A percentile compares a stretch with the other conserved stretches of the same genome.
phyloP scores from a whole-genome alignment of 2,888 invertebrate species.

The Amphipyra tragopoginis region DNA sequence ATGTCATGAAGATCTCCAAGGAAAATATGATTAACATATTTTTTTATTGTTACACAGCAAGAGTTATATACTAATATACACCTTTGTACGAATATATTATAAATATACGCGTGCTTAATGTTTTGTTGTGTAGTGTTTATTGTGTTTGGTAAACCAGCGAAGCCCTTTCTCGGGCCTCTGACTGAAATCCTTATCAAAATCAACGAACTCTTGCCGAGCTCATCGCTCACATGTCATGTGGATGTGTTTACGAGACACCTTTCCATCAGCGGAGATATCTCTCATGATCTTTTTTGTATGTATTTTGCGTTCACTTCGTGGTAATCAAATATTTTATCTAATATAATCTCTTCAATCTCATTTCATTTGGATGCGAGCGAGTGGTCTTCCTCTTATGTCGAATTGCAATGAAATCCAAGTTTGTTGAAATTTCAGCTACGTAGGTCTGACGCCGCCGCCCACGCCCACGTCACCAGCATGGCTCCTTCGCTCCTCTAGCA shows the following conservation, averaged over 20 bases:
- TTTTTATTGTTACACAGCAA: conserved; percentile 52
- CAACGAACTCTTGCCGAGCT: conserved; percentile 58
- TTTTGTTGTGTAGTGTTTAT: conserved; percentile 33
- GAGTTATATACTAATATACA: conserved; percentile 37
- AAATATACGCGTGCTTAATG: conserved; percentile 21
- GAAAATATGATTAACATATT: conserved; percentile 55
- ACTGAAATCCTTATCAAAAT: conserved; percentile 65
- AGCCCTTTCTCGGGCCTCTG: conserved; percentile 57
- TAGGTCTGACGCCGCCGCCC: conserved; percentile 70
- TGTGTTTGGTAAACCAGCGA: conserved; percentile 25
- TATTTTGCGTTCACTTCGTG: conserved; percentile 38
- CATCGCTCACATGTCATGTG: conserved; percentile 68
- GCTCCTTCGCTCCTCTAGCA: conserved; percentile 70
- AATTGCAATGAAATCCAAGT: conserved; percentile 62
- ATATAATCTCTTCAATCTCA: conserved; percentile 38
- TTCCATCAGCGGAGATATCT: conserved; percentile 64
- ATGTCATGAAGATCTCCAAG: conserved; percentile 48
- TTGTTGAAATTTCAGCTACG: conserved; percentile 75
- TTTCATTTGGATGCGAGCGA: conserved; percentile 56
- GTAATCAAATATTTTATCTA: conserved; percentile 41
- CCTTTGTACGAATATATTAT: conserved; percentile 25
- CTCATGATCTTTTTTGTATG: conserved; percentile 54
- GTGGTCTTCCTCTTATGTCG: conserved; percentile 51
- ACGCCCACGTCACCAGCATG: conserved; percentile 71
- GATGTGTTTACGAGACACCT: conserved; percentile 64